Evolutionary conservation across 2,113 vertebrate species (phyloP).

Genomic region (Platysteira castanea): DNA sequence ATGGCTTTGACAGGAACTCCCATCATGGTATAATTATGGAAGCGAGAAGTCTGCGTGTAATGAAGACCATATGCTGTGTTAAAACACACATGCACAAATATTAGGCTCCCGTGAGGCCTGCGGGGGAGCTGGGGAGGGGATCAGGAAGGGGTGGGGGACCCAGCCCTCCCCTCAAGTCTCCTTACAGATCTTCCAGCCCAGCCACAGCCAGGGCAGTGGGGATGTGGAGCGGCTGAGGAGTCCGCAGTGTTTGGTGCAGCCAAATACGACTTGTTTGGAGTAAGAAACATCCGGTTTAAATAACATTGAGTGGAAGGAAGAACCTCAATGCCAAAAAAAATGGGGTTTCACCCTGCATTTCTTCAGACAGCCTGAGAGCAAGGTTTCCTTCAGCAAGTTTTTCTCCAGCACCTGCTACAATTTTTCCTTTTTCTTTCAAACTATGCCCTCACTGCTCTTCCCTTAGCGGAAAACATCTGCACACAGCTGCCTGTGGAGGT

Average conservation of each 20-base stretch:
- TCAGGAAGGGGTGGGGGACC: constrained; percentile 24
- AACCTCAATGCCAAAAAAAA: not conserved
- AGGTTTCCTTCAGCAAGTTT: not conserved
- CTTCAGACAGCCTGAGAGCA: not conserved
- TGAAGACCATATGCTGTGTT: constrained; percentile 63
- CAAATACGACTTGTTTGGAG: not conserved
- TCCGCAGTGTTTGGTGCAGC: not conserved
- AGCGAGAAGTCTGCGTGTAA: constrained; percentile 59
- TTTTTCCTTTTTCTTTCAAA: not conserved
- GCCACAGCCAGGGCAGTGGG: not conserved
- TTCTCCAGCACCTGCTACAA: not conserved
- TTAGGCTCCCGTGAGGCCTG: constrained; percentile 34
- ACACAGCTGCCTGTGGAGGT: not conserved
- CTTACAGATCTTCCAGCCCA: not conserved
- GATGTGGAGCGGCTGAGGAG: not conserved
- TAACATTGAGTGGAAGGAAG: not conserved
- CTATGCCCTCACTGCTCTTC: not conserved
- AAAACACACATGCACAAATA: constrained; percentile 64
- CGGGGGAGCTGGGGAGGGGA: not conserved
- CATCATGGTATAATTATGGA: constrained; percentile 71
- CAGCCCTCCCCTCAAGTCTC: not conserved
- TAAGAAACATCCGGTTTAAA: not conserved
- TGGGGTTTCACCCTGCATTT: not conserved
- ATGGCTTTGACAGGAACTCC: constrained; percentile 70
- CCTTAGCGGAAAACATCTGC: constrained; percentile 18